Percentiles rank a stretch among this genome's conserved stretches.
Evolutionary conservation across 2,797 vertebrate species (phyloP).

Genomic region (Sebastes trivittatus): DNA sequence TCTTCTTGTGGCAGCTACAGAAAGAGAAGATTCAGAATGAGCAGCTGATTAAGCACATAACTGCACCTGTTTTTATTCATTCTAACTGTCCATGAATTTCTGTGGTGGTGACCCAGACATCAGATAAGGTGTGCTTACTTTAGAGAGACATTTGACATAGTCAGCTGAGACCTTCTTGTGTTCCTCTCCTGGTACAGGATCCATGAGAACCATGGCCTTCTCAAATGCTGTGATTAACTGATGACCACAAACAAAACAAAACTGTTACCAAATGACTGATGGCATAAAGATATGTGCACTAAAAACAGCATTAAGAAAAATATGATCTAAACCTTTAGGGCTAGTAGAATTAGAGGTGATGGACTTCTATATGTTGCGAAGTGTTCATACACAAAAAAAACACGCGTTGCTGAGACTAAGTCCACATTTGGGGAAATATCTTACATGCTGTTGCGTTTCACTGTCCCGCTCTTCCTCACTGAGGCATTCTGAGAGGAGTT

Average conservation of each 20-base stretch:
- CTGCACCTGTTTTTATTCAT: not conserved
- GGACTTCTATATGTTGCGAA: not conserved
- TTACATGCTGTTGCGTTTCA: constrained; percentile 90
- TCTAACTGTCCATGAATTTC: not conserved
- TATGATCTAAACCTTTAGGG: not conserved
- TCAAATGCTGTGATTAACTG: constrained; percentile 93
- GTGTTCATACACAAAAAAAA: not conserved
- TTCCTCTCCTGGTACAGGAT: constrained; percentile 86
- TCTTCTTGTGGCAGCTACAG: constrained; percentile 86
- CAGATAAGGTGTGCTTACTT: constrained; percentile 79
- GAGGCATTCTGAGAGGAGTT: constrained; percentile 80
- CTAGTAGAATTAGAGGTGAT: fast-evolving
- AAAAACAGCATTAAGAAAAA: not conserved
- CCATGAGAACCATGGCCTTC: constrained; percentile 83
- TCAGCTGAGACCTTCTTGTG: constrained; percentile 86
- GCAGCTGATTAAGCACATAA: not conserved
- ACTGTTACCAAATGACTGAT: not conserved
- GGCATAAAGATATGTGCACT: not conserved
- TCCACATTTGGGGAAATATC: constrained; percentile 8
- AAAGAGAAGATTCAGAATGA: constrained; percentile 7
- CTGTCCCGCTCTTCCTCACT: constrained; percentile 80
- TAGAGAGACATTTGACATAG: constrained; percentile 89
- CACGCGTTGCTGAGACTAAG: not conserved
- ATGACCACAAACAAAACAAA: constrained; percentile 39
- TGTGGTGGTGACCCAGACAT: not conserved